Percentiles rank a stretch among this genome's conserved stretches.
Conservation (phyloP, 1,140 invertebrate species). For the Pogonus chalceus region DNA sequence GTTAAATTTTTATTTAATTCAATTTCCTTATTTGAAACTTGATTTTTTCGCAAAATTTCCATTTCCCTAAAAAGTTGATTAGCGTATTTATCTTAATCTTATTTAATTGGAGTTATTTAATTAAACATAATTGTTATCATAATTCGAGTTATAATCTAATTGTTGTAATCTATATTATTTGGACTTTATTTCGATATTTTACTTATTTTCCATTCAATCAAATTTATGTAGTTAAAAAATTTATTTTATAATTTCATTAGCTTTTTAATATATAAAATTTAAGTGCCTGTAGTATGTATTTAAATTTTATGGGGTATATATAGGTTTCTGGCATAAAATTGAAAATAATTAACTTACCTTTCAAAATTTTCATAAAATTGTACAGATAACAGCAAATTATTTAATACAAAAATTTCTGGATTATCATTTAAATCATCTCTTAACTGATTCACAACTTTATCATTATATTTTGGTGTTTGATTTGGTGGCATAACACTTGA, state of each 20-base stretch:
- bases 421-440: slow-evolving; percentile 48
- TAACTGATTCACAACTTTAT: slow-evolving; percentile 40
- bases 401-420: slow-evolving; percentile 58
- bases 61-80: slow-evolving; percentile 26
- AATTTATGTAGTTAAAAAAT: no score
- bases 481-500: slow-evolving; percentile 10
- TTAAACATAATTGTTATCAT: no score
- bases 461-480: slow-evolving; percentile 33
- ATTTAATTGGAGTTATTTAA: no score
- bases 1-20: slow-evolving; percentile 22
- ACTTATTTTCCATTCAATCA: no score
- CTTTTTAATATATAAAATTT: no score
- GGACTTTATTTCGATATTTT: no score
- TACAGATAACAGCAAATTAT: slow-evolving; percentile 62
- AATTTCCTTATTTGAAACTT: slow-evolving; percentile 19
- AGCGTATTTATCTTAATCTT: no score
- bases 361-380: slow-evolving; percentile 72
- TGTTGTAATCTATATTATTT: no score
- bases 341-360: slow-evolving; percentile 43
- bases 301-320: no score
- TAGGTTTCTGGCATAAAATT: slow-evolving; percentile 1
- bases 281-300: no score
- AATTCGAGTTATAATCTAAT: no score
- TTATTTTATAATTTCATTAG: no score
- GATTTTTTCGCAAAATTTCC: slow-evolving; percentile 7